Conservation (phyloP, 2,113 vertebrate species). For the Typhlomys cinereus region DNA sequence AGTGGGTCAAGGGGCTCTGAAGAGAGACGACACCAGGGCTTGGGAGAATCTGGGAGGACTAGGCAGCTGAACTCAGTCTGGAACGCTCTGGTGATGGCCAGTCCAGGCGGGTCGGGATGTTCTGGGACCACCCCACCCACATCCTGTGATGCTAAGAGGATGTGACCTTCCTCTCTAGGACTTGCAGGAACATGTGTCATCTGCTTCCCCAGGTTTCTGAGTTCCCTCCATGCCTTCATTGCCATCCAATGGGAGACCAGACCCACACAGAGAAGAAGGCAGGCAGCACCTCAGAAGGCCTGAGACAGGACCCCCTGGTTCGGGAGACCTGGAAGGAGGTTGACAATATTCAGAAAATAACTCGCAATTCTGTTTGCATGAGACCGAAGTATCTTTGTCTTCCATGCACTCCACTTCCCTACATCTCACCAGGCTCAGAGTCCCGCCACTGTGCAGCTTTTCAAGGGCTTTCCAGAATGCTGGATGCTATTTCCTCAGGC, state of each 20-base stretch:
- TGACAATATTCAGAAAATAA: not conserved
- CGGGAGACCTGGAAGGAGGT: not conserved
- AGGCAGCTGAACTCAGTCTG: not conserved
- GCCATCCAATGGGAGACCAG: not conserved
- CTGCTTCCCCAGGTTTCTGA: too few species aligned
- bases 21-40: not conserved
- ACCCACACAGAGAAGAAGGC: not conserved
- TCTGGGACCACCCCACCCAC: not conserved
- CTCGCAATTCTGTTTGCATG: accelerated
- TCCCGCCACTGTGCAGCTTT: not conserved
- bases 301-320: not conserved
- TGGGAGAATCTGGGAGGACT: accelerated
- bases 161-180: not conserved
- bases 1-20: not conserved
- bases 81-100: accelerated
- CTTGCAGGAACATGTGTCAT: not conserved
- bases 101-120: too few species aligned
- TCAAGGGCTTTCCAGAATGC: not conserved
- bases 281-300: not conserved
- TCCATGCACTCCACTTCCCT: accelerated
- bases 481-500: not conserved
- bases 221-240: not conserved
- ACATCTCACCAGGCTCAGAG: not conserved
- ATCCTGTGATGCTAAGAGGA: not conserved
- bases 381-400: too few species aligned